Base-by-base conservation (phyloP, 2,888 invertebrate genomes). In the Cosmia trapezina region DNA sequence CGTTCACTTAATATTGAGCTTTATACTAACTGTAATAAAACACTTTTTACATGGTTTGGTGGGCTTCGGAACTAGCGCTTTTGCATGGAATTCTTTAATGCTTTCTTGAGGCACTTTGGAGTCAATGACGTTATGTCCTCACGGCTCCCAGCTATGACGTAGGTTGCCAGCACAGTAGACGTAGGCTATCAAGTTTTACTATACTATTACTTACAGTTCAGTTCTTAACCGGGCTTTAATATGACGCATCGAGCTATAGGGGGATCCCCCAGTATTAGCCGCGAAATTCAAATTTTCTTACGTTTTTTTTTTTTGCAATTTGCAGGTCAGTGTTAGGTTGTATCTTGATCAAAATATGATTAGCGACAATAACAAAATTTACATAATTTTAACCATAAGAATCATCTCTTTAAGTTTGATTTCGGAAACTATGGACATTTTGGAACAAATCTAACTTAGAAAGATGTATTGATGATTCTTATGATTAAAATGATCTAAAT, bases 121-220 rank as follows among this genome's bases (percentile, higher is more conserved):
- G 93, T 94, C 93, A 81, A 91, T 95, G 95, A 93, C 91, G 84
- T 94, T 95, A 94, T 95, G 95, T 91, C 94, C 95, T 92, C 94
- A 93, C 79, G 91, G 83, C 93, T 95, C 95, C 94, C 94, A 86
- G 72, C 72, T 61, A 79, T 72, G 67, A 83, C 74, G 66, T 83
- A 83, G 78, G 77, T 71, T 69, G 77, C 75, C 68, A 76, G 78
- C 83, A 84, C 75, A 66, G 78, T 82, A 80, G 72, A 64, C 61
- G 12, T 79, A 69, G n/a, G 60, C 70, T 70, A 63, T 76, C 68
- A 72, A 75, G 73, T 78, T 70, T 84, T 84, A 80, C 69, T 51
- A 72, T 17, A 59, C 7, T 37, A 53, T 28, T 22, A 68, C 19
- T 1, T 37, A 8, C 17, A 14, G 43, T 28, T 12, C 12, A n/a